A percentile compares a stretch with the other conserved stretches of the same genome.
phyloP scores from a whole-genome alignment of 2,797 vertebrate genomes.

The Rhinoraja longicauda region DNA sequence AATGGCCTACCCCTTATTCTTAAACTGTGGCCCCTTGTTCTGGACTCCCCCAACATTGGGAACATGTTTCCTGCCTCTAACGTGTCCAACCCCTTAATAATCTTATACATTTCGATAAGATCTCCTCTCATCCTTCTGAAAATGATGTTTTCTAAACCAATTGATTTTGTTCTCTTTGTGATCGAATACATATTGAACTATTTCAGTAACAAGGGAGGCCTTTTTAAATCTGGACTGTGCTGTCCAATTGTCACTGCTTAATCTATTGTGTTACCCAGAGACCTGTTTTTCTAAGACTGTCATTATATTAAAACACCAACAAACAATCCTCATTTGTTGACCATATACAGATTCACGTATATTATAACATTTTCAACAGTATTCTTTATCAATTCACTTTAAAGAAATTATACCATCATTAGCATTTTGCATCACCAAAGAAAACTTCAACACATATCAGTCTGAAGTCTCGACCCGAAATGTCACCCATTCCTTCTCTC shows the following conservation, averaged over 20 bases:
- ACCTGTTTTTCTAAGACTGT: neutral
- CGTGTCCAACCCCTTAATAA: no score
- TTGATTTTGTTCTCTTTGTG: no score
- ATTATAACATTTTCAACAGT: neutral
- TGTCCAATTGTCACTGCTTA: neutral
- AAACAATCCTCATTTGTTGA: neutral
- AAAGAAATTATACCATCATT: neutral
- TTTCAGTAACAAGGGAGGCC: neutral
- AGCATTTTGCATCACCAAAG: neutral
- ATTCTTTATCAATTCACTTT: neutral
- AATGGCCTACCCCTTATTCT: no score
- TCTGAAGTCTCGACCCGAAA: no score
- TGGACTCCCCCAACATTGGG: no score
- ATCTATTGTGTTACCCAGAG: neutral
- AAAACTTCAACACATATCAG: neutral
- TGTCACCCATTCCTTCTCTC: no score
- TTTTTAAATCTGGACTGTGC: neutral
- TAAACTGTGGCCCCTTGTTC: no score
- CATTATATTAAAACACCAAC: neutral
- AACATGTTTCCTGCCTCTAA: no score
- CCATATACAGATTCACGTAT: neutral
- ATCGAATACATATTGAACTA: neutral
- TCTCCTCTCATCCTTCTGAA: no score
- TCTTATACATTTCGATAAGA: no score
- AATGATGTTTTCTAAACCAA: no score